Conservation (phyloP, 2,797 vertebrate species). For the Heterohyrax brucei region DNA sequence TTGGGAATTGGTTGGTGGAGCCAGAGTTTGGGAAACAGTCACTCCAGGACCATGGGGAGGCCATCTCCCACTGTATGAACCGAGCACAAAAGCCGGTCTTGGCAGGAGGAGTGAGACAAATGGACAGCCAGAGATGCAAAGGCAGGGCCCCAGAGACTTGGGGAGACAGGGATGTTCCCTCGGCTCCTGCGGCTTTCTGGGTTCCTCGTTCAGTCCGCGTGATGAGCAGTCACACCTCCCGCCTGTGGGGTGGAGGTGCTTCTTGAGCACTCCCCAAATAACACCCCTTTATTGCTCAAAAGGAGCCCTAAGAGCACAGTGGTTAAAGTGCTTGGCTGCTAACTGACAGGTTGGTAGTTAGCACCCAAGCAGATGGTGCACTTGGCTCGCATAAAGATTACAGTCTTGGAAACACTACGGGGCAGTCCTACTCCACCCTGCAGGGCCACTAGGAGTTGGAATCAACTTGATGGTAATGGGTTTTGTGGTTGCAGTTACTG, state of each 20-base stretch:
- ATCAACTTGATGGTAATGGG: too few relatives aligned
- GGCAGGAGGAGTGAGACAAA: not conserved
- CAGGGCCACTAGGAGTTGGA: too few relatives aligned
- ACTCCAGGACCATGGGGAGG: not conserved
- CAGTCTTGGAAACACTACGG: too few relatives aligned
- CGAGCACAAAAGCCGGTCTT: not conserved
- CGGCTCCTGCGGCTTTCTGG: not conserved
- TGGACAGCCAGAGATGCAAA: not conserved
- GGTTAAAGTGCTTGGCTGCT: too few relatives aligned
- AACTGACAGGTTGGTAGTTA: too few relatives aligned
- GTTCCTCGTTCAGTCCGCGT: not conserved
- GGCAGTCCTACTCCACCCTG: too few relatives aligned
- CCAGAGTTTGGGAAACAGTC: not conserved
- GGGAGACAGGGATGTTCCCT: not conserved
- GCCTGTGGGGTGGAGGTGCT: not conserved
- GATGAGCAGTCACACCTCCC: too few relatives aligned
- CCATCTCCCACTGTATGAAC: not conserved
- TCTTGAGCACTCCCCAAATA: not conserved
- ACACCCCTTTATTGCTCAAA: not conserved
- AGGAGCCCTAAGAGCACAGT: not conserved
- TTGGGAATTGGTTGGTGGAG: not conserved
- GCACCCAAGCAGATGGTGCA: too few relatives aligned
- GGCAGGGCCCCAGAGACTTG: not conserved
- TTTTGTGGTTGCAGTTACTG: too few relatives aligned
- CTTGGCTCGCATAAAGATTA: too few relatives aligned